Conservation (phyloP, 2,797 vertebrate species). For the Cercopithecus mitis region DNA sequence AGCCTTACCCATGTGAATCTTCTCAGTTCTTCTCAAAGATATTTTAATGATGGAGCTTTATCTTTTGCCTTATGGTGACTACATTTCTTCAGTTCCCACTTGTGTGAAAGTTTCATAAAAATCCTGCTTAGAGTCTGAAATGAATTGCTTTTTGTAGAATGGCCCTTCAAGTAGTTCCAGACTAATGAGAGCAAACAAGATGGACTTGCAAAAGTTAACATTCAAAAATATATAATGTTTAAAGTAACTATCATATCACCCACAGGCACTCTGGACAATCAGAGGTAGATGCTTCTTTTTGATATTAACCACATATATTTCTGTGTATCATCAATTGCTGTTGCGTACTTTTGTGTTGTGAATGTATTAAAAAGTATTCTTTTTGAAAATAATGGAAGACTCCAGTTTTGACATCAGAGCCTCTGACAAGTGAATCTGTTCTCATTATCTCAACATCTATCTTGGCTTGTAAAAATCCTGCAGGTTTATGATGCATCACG, state of each 20-base stretch:
- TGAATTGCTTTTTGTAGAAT: constrained; percentile 25
- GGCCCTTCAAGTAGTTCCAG: constrained; percentile 43
- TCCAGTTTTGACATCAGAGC: constrained; percentile 37
- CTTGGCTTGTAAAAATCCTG: constrained; percentile 57
- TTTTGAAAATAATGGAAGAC: constrained; percentile 48
- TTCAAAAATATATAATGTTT: constrained; percentile 13
- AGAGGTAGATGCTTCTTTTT: background rate
- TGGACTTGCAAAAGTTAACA: constrained; percentile 28
- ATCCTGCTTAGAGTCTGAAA: constrained; percentile 1
- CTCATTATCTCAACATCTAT: constrained; percentile 67
- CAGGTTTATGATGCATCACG: constrained; percentile 65
- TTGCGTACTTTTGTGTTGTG: background rate
- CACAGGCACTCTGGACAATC: background rate
- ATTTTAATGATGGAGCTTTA: constrained; percentile 56
- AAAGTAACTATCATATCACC: background rate
- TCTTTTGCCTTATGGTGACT: constrained; percentile 42
- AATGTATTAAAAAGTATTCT: constrained; percentile 4
- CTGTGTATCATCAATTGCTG: background rate
- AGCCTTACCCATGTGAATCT: background rate
- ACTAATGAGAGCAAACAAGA: constrained; percentile 46
- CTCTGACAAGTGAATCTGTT: constrained; percentile 65
- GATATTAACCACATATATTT: constrained; percentile 1
- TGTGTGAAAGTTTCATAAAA: constrained; percentile 51
- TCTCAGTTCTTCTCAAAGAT: constrained; percentile 3
- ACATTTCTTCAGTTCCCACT: constrained; percentile 35